These are phyloP conservation scores for Leiothrix lutea DNA, from an alignment of 2,113 vertebrate species.

Conservation along the genomic window DNA sequence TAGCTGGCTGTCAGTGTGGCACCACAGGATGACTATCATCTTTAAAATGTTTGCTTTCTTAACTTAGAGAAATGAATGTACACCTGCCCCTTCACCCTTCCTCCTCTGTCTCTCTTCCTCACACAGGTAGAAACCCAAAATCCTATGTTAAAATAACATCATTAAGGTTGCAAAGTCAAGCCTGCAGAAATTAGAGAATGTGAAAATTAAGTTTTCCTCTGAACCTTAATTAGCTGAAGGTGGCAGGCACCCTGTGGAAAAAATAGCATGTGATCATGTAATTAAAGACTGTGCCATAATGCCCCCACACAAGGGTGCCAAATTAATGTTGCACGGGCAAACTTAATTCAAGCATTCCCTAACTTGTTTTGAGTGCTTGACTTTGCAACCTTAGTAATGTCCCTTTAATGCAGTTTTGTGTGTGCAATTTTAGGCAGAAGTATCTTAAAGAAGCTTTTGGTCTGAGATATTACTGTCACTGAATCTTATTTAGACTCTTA, in stretches of 20 bases:
- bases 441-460: slow-evolving; percentile 43
- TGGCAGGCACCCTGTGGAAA: slow-evolving; percentile 43
- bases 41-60: not conserved
- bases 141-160: not conserved
- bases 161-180: slow-evolving; percentile 48
- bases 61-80: not conserved
- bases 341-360: slow-evolving; percentile 48
- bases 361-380: slow-evolving; percentile 57
- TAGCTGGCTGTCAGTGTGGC: not conserved
- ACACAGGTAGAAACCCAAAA: not conserved
- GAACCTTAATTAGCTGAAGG: slow-evolving; percentile 62
- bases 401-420: not conserved
- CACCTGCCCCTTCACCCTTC: not conserved
- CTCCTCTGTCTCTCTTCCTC: not conserved
- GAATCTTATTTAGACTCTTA: slow-evolving; percentile 60
- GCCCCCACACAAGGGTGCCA: slow-evolving; percentile 53
- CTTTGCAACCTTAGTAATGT: slow-evolving; percentile 43
- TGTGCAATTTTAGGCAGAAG: slow-evolving; percentile 14
- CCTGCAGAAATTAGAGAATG: slow-evolving; percentile 43
- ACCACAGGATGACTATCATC: not conserved
- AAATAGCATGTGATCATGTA: slow-evolving; percentile 59
- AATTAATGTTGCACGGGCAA: slow-evolving; percentile 23
- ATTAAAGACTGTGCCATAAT: slow-evolving; percentile 64
- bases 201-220: slow-evolving; percentile 60
- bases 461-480: slow-evolving; percentile 35